phyloP scores from a whole-genome alignment of 1,140 invertebrate species.

The Panonychus citri region DNA sequence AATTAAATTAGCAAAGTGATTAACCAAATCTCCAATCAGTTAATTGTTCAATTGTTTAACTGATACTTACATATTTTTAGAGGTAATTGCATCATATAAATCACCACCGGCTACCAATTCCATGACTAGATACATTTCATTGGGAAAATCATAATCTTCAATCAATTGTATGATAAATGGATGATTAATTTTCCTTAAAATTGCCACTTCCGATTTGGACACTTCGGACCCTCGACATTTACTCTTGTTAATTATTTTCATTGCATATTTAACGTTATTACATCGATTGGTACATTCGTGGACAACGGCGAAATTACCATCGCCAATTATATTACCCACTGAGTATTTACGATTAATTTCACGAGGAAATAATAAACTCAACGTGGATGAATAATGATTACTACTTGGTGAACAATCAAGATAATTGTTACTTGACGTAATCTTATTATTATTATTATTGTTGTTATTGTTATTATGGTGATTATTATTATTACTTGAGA shows the following conservation, averaged over 20 bases:
- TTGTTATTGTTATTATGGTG: background rate
- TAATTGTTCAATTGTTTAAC: too few relatives aligned
- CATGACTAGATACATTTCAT: slow-evolving; percentile 80
- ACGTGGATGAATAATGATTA: background rate
- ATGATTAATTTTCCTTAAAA: slow-evolving; percentile 71
- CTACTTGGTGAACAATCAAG: too few relatives aligned
- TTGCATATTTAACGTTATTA: slow-evolving; percentile 47
- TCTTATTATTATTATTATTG: background rate
- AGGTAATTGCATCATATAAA: slow-evolving; percentile 86
- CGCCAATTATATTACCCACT: slow-evolving; percentile 42
- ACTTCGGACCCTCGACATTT: slow-evolving; percentile 65
- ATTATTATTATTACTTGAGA: background rate
- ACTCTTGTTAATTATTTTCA: slow-evolving; percentile 92
- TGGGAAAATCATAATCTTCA: slow-evolving; percentile 66
- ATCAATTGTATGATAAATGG: slow-evolving; percentile 79
- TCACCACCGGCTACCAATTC: slow-evolving; percentile 94
- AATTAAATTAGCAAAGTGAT: too few relatives aligned
- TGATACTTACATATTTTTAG: slow-evolving; percentile 23
- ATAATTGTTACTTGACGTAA: background rate
- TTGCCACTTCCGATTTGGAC: slow-evolving; percentile 66
- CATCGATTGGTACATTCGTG: slow-evolving; percentile 46
- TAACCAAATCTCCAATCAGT: too few relatives aligned
- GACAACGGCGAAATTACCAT: slow-evolving; percentile 85
- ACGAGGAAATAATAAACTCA: background rate
- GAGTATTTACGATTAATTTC: slow-evolving; percentile 22